Base-by-base conservation (phyloP, 2,797 vertebrate species). In the Cyclopterus lumpus region DNA sequence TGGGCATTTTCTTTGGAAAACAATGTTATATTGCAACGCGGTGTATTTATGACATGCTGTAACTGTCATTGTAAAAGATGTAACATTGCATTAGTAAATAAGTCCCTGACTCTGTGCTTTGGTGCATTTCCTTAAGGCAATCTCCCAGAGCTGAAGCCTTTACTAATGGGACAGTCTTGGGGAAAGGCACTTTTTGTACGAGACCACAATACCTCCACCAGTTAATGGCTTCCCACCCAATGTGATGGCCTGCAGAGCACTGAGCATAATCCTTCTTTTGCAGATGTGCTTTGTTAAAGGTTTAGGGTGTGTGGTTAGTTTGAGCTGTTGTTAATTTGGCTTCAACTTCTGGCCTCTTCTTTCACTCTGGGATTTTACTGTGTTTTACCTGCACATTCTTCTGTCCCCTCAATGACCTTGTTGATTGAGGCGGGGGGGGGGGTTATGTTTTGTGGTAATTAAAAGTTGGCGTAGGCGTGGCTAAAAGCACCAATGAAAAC, bases 361-460 rank as follows among this genome's bases (percentile, higher is more conserved):
- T 65, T 73, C 55, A 18, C 73, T 48, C 15, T 9, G 32, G 80
- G 57, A 49, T 36, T 79, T 79, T 63, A 46, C 38, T 42, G 28
- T 42, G 57, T 85, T 60, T 60, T 79, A 82, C 73, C 70, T 74
- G 67, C n/a, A 40, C 84, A 69, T 87, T 88, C 75, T 82, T 84
- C 54, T 80, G 70, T 82, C 69, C 62, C 51, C 44, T 73, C 59
- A 55, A 74, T 86, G 73, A 79, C 78, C 55, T 71, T 86, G 75
- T 73, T 71, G 67, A 78, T 69, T 67, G 58, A 80, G 75, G 65
- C 5, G 15, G 61, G 59, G 49, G 60, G 40, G 15, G 44, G 16
- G 44, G 59, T 32, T 26, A 32, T 64, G 86, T 86, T 90, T 88
- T 63, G 67, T 59, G 65, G 75, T 91, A 82, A 90, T 92, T 90